Percentiles rank a stretch among this genome's conserved stretches.
Evolutionary conservation across 2,797 vertebrate genomes (phyloP).

Genomic region (Sebastes iracundus): DNA sequence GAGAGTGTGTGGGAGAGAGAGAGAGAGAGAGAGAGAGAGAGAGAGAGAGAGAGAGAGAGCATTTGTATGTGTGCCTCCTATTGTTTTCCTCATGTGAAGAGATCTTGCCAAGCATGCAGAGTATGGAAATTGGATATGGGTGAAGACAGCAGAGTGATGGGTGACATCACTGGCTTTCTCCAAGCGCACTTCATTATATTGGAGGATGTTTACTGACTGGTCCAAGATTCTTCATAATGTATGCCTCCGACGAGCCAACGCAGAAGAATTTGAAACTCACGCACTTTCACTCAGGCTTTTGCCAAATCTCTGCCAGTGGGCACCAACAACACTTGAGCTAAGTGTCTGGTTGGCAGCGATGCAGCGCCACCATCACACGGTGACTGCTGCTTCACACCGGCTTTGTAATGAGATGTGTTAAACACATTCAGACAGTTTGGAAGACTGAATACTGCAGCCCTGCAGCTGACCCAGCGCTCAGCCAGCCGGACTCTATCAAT

Average conservation of each 20-base stretch:
- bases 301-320: slow-evolving; percentile 60
- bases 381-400: slow-evolving; percentile 32
- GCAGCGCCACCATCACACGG: slow-evolving; percentile 14
- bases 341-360: slow-evolving; percentile 52
- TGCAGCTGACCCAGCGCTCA: slow-evolving; percentile 49
- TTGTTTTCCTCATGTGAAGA: slow-evolving; percentile 34
- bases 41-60: slow-evolving; percentile 5
- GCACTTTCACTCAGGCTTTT: not conserved
- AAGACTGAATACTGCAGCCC: slow-evolving; percentile 38
- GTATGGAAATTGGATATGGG: slow-evolving; percentile 55
- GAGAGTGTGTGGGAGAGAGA: not conserved
- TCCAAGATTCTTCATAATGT: not conserved
- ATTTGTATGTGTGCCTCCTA: slow-evolving; percentile 17
- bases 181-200: slow-evolving; percentile 27
- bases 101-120: slow-evolving; percentile 28
- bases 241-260: not conserved
- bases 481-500: slow-evolving; percentile 64
- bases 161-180: slow-evolving; percentile 58
- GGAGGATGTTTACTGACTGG: slow-evolving; percentile 4
- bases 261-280: not conserved
- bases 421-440: slow-evolving; percentile 54
- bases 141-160: slow-evolving; percentile 45
- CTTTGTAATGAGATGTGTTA: slow-evolving; percentile 48
- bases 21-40: too few relatives aligned
- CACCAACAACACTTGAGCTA: slow-evolving; percentile 45